phyloP scores from a whole-genome alignment of 2,797 vertebrate species.

The Anguilla marmorata region DNA sequence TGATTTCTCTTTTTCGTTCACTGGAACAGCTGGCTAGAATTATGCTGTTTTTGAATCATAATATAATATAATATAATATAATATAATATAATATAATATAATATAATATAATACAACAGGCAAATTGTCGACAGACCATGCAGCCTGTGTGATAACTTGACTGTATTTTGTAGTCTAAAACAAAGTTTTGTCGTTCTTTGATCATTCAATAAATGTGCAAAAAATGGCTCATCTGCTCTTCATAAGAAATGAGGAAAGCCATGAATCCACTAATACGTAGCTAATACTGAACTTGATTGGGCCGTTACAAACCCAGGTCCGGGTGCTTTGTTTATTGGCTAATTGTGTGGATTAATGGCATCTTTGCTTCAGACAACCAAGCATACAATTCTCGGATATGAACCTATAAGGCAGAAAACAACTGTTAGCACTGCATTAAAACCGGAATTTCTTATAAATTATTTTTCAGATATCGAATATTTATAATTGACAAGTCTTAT shows the following conservation, averaged over 20 bases:
- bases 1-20: neutral
- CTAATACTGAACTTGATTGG: constrained; percentile 72
- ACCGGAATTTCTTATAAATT: too few species aligned
- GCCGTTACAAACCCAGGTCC: constrained; percentile 52
- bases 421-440: neutral
- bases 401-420: neutral
- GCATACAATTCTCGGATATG: constrained; percentile 43
- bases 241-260: constrained; percentile 37
- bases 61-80: too few species aligned
- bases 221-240: neutral
- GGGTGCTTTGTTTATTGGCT: constrained; percentile 61
- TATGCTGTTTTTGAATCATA: too few species aligned
- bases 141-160: neutral
- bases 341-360: constrained; percentile 52
- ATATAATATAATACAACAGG: neutral
- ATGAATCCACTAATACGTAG: constrained; percentile 47
- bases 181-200: neutral
- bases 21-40: too few species aligned
- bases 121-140: neutral
- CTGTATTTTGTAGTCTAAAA: too few species aligned
- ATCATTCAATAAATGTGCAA: neutral
- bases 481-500: neutral
- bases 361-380: constrained; percentile 49
- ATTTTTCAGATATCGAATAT: neutral
- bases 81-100: too few species aligned